Base-by-base conservation (phyloP, 2,888 invertebrate genomes). In the Drosophila paramelanica region DNA sequence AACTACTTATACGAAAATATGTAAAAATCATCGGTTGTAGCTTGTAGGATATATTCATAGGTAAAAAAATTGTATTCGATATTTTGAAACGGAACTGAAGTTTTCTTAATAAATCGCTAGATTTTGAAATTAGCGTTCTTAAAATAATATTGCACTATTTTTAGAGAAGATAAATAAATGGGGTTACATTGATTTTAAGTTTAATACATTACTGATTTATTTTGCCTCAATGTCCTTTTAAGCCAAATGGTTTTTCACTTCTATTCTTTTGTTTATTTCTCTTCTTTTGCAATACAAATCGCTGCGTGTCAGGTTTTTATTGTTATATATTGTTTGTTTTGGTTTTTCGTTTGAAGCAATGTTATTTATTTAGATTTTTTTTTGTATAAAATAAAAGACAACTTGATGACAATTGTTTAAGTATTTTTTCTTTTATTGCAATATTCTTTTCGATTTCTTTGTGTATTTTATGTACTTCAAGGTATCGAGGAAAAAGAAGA, bases 351-450 rank as follows among this genome's bases (percentile, higher is more conserved):
- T 41, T 41, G 57, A 57, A 60, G 71, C 61, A 71, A 64, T 57
- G 25, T 68, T 36, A 36, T 36, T 36, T 36, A 36, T 36, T 11
- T 31, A 31, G 27, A 27, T 62, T 38, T 25, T 17, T 62, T 61
- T 14, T 64, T 80, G 80, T 88, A 70, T 85, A 84, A 89, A 89
- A 89, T 89, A 89, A 89, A 89, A 89, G 89, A 89, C 89, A 84
- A 84, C 85, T 87, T 85, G 73, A 75, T 89, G 81, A 71, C 85
- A 80, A 89, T 89, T 89, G 85, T 83, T 85, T 81, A 75, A 85
- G 76, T 76, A 79, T 87, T 88, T 89, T 89, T 60, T 81, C 71
- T 69, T 87, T 85, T 86, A 86, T 82, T 88, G 70, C 67, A 70
- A 81, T 84, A 73, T 84, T 79, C 67, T 73, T 80, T 70, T 76